Conservation (phyloP, 2,113 vertebrate genomes). For the Syngnathus floridae region DNA sequence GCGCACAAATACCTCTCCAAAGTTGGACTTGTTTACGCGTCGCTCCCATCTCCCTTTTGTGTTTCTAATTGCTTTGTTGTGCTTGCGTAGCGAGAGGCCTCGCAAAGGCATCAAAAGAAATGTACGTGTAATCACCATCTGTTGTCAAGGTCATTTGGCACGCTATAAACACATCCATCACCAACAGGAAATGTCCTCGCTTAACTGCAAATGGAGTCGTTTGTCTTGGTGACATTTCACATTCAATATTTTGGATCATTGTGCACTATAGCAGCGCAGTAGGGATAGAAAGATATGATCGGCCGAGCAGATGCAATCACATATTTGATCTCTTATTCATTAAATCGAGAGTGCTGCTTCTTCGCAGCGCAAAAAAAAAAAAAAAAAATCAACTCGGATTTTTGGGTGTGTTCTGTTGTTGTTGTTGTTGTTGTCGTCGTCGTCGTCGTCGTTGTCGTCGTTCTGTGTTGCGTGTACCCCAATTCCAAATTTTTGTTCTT, state of each 20-base stretch:
- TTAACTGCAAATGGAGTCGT: constrained; percentile 56
- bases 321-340: constrained; percentile 52
- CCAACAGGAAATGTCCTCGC: constrained; percentile 35
- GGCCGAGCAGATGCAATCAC: constrained; percentile 45
- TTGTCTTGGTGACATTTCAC: constrained; percentile 63
- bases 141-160: constrained; percentile 65
- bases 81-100: constrained; percentile 14
- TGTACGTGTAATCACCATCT: constrained; percentile 55
- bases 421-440: not conserved
- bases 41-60: constrained; percentile 19
- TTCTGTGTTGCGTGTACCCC: not conserved
- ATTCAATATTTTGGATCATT: constrained; percentile 61
- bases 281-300: constrained; percentile 46
- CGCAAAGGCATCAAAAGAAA: constrained; percentile 23
- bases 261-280: constrained; percentile 48
- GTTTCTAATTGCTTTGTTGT: constrained; percentile 38
- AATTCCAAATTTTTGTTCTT: too few relatives aligned
- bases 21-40: constrained; percentile 19
- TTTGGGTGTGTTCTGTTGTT: constrained; percentile 13
- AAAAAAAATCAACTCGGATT: constrained; percentile 14
- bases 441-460: not conserved
- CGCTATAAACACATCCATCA: constrained; percentile 64
- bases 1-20: not conserved
- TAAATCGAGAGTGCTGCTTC: constrained; percentile 17
- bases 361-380: constrained; percentile 23